A percentile compares a stretch with the other conserved stretches of the same genome.
Conservation (phyloP, 2,888 invertebrate species). For the Sepiola atlantica region DNA sequence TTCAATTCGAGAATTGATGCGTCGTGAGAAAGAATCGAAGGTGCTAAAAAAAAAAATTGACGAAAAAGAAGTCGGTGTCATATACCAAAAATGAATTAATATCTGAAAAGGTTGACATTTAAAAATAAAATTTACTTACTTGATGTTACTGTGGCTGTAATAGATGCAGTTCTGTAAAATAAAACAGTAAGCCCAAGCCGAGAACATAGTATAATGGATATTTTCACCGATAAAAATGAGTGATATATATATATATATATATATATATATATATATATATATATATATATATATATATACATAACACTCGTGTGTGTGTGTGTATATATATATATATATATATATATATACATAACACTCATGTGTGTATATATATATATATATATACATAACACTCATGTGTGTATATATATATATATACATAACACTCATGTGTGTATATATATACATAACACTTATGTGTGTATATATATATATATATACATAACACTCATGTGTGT, state of each 20-base stretch:
- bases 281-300: background rate
- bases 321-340: conserved; percentile 22
- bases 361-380: background rate
- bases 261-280: conserved; percentile 32
- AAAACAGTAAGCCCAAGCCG: background rate
- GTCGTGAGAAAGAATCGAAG: too few species aligned
- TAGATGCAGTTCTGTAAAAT: too few species aligned
- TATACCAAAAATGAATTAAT: background rate
- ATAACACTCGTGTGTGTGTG: too few species aligned
- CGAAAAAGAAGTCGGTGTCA: background rate
- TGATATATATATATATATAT: background rate
- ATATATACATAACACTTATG: background rate
- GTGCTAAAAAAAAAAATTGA: background rate
- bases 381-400: background rate
- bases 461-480: too few species aligned
- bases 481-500: too few species aligned
- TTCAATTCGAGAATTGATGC: background rate
- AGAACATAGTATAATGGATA: background rate
- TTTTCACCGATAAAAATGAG: background rate
- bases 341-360: background rate
- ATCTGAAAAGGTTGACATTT: too few species aligned
- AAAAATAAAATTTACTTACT: too few species aligned
- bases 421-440: background rate
- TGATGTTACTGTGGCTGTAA: too few species aligned
- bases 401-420: background rate